Base-by-base conservation (phyloP, 2,888 invertebrate species). In the Keiferia lycopersicella region DNA sequence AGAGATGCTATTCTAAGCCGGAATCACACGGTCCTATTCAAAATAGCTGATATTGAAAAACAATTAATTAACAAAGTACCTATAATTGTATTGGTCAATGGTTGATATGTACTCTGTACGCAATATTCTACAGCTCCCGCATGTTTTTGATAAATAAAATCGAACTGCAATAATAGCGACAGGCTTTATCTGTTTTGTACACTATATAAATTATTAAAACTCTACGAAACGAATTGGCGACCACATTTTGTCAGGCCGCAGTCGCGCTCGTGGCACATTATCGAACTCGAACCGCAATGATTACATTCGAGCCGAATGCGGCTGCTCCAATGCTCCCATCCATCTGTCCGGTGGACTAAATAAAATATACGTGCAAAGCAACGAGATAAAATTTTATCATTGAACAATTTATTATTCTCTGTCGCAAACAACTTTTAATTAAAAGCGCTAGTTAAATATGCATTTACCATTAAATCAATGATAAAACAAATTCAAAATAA, bases 231-330 rank as follows among this genome's bases (percentile, higher is more conserved):
- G 85, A 87, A 80, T 79, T 79, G 73, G 74, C 80, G 81, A 87
- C 86, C 88, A 80, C 87, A 88, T 87, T 88, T 83, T 73, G 84
- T 80, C 77, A 83, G 80, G 79, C 77, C 83, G 80, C 79, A 34
- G 77, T 73, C 12, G 84, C 34, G 84, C 87, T 84, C 86, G 84
- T 81, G 74, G 81, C 83, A 83, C 85, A 89, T 89, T 89, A 90
- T 90, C 89, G 88, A 83, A 88, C 88, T 85, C 88, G 85, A 81
- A 86, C 89, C 87, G 83, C 89, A 87, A 83, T 89, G 89, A 91
- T 91, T 90, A 91, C 90, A 90, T 87, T 86, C 85, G 83, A 81
- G 80, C 81, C 80, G 87, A 86, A 86, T 78, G 84, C 85, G 80
- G 79, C 83, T 81, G 75, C 81, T 83, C 84, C 80, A 79, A 83